phyloP scores from a whole-genome alignment of 1,140 invertebrate genomes.

The Atopsyche davidsoni region DNA sequence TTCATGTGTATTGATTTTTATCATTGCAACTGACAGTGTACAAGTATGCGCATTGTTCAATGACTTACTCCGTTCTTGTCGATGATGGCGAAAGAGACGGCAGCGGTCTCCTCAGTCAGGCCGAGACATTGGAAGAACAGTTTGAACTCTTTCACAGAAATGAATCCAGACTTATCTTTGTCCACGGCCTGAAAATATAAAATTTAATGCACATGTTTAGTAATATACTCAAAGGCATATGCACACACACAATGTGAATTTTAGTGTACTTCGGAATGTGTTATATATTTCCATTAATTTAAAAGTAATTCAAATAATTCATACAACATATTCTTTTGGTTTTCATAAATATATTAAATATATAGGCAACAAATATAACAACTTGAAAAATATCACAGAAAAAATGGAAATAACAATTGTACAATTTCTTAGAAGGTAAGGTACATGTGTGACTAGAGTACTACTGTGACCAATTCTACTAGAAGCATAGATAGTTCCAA shows the following conservation, averaged over 20 bases:
- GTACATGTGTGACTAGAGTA: no score
- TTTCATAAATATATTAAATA: no score
- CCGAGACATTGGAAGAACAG: slow-evolving; percentile 75
- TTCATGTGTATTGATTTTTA: no score
- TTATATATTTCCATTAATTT: slow-evolving; percentile 1
- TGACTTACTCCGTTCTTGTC: slow-evolving; percentile 59
- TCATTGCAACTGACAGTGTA: not conserved
- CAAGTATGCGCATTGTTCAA: not conserved
- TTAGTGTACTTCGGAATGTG: no score
- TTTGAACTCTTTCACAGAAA: slow-evolving; percentile 75
- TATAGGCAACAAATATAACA: no score
- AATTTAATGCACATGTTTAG: slow-evolving; percentile 8
- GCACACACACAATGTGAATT: not conserved
- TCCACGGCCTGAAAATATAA: slow-evolving; percentile 64
- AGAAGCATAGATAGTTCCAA: no score
- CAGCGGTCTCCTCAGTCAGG: slow-evolving; percentile 63
- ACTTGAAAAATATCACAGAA: no score
- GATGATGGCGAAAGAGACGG: slow-evolving; percentile 68
- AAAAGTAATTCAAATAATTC: not conserved
- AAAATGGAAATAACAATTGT: no score
- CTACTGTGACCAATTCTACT: no score
- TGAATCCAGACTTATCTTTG: slow-evolving; percentile 68
- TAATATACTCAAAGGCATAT: not conserved
- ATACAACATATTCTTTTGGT: no score
- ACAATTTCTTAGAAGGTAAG: no score